These are phyloP conservation scores for Pseudois nayaur DNA, from an alignment of 2,113 vertebrate species.

Conservation along the genomic window DNA sequence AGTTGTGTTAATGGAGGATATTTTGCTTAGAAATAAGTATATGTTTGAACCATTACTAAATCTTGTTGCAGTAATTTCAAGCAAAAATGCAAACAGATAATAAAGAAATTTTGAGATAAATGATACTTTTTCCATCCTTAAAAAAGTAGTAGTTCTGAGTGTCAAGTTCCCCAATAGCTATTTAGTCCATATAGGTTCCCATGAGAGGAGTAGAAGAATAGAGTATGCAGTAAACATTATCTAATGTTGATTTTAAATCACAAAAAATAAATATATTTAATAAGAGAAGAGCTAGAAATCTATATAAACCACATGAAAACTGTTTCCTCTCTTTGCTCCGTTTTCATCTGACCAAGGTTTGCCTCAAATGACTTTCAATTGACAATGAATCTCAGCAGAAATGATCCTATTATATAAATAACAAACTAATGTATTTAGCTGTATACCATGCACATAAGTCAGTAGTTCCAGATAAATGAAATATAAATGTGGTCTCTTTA, in stretches of 20 bases:
- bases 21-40: not conserved
- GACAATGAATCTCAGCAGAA: not conserved
- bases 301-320: not conserved
- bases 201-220: accelerated
- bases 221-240: not conserved
- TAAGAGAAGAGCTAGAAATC: not conserved
- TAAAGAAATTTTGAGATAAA: not conserved
- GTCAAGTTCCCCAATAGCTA: not conserved
- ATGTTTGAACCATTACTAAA: not conserved
- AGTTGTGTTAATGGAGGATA: not conserved
- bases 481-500: not conserved
- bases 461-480: not conserved
- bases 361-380: not conserved
- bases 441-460: not conserved
- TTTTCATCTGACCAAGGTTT: not conserved
- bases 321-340: not conserved
- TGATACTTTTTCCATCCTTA: not conserved
- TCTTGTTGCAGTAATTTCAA: not conserved
- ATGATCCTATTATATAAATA: not conserved
- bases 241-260: not conserved
- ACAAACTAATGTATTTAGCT: not conserved
- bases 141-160: not conserved
- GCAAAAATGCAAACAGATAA: not conserved
- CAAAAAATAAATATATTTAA: not conserved
- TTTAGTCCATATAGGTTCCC: not conserved